Conservation (phyloP, 2,113 vertebrate species). For the Microtus pennsylvanicus region DNA sequence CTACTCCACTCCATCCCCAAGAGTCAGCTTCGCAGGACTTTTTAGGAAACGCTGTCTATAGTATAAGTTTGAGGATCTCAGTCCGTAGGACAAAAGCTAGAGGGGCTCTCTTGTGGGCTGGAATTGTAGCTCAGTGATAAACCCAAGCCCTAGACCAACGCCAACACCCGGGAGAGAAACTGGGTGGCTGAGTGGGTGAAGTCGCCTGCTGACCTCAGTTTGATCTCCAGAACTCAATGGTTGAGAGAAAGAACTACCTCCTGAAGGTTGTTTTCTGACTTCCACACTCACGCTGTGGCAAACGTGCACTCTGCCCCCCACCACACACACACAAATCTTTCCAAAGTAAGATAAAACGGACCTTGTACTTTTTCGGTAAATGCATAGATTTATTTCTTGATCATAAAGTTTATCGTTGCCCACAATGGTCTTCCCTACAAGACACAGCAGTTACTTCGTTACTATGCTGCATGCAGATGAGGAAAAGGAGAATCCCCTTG, state of each 20-base stretch:
- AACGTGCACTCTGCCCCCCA: too few relatives aligned
- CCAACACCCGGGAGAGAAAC: too few relatives aligned
- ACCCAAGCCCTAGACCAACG: neutral
- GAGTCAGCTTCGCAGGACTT: slow-evolving; percentile 26
- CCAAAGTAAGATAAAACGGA: neutral
- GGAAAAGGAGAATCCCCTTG: neutral
- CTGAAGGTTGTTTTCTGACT: neutral
- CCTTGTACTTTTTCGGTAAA: neutral
- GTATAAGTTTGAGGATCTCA: slow-evolving; percentile 35
- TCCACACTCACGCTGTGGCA: neutral
- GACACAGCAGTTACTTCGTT: neutral
- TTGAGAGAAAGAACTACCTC: neutral
- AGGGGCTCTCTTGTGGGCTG: neutral
- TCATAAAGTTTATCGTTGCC: neutral
- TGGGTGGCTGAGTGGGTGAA: too few relatives aligned
- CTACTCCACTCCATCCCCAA: neutral
- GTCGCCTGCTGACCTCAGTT: neutral
- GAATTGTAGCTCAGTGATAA: neutral
- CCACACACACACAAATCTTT: too few relatives aligned
- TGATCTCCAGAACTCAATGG: too few relatives aligned
- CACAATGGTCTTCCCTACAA: slow-evolving; percentile 14
- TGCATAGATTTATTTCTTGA: slow-evolving; percentile 43
- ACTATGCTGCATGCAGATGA: neutral
- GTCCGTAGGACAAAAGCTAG: slow-evolving; percentile 39
- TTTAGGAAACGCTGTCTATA: neutral